Base-by-base conservation (phyloP, 1,140 invertebrate species). In the Ruditapes philippinarum region DNA sequence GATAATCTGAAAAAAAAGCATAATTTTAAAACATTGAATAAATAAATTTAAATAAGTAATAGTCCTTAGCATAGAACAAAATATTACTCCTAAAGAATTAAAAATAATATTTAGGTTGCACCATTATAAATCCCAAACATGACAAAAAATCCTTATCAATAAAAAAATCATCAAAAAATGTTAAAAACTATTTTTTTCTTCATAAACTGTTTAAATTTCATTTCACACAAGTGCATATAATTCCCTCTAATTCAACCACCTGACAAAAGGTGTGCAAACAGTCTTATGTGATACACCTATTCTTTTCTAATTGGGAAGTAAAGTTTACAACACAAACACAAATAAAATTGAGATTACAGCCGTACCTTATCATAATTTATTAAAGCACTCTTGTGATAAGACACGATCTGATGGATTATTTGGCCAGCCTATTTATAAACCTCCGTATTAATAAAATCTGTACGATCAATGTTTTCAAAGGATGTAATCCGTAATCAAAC, bases 381-480 rank as follows among this genome's bases (percentile, higher is more conserved):
- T 70, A 70, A 70, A 70, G 12, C 65, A 70, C 33, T 40, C 38
- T 70, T 2, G 38, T 38, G 65, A 70, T 70, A 70, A 70, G 65
- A 40, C 31, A 70, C 19, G 65, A 38, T 70, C 65, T 1, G 65
- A 70, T 70, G 65, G 65, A 70, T 70, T 70, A 70, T 28, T 36
- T 38, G 65, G 2, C 38, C 33, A 70, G 65, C 65, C 1, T 70
- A 70, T 70, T 40, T 36, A 33, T 70, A 70, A 38, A 70, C 65
- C 65, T 36, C 36, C 1, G 33, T 33, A 70, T 31, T 70, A 70
- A 70, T 70, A 70, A 70, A 70, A 70, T 31, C 65, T 70, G 65
- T 70, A 70, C 22, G 65, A 70, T 38, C 65, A 38, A 70, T 25
- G n/a, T 70, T 70, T 70, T 70, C 65, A 70, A 70, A 70, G 65